Evolutionary conservation across 2,113 vertebrate species (phyloP), one percentile per base, ranked within the genome.

Genomic region (Tetraodon nigroviridis): DNA sequence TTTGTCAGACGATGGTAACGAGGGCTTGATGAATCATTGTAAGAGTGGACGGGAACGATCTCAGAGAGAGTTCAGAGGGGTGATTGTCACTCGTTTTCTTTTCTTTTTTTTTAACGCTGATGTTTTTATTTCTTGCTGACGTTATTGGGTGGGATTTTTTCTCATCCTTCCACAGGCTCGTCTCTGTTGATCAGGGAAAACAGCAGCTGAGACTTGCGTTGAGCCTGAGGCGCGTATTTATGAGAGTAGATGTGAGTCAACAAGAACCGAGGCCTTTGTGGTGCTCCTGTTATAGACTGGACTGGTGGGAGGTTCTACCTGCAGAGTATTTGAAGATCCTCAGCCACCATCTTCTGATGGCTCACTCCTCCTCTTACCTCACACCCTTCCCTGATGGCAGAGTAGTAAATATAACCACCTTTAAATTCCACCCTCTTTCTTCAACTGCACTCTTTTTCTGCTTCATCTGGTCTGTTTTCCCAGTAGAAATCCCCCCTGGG

Each of bases 1-100:
- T 79, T 84, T 84, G 80, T 81, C 78, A 74, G 75, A 50, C 14
- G 11, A 50, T 69, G 6, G 69, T 67, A 71, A 55, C 62, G 54
- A 3, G 29, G 56, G 60, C n/a, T 22, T 71, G 76, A 77, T 77
- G 63, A 71, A 75, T 80, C 65, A 51, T 55, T 55, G 40, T 13
- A 27, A 59, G 51, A 61, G 75, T 29, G 51, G 54, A 61, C 12
- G 6, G 7, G 51, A 62, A 22, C 32, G 51, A 37, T 70, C 51
- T 40, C 18, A 37, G 1, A 20, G n/a, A 5, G 54, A 56, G 53
- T 5, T 57, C 58, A 13, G 12, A 1, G 6, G 20, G 13, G 5
- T 10, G 42, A 58, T 59, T 71, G 27, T 59, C 52, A 56, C 27
- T 1, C 18, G 20, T 11, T 15, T n/a, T n/a, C n/a, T n/a, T n/a